Conservation (phyloP, 2,797 vertebrate genomes). For the Hybognathus amarus region DNA sequence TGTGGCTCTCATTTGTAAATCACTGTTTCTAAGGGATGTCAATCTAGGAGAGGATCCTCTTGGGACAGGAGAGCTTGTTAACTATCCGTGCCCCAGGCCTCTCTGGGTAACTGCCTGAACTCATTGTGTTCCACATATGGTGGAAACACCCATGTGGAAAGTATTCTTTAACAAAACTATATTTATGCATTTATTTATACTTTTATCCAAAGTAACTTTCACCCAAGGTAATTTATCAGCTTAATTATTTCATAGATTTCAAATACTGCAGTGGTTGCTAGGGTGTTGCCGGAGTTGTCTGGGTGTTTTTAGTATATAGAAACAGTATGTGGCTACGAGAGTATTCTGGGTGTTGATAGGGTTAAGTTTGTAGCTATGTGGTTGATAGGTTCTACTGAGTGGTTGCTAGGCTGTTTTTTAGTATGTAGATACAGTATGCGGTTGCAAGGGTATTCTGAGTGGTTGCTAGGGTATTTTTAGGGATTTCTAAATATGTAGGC, state of each 20-base stretch:
- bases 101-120: constrained; percentile 21
- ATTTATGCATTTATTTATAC: background rate
- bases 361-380: background rate
- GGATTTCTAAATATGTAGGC: background rate
- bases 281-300: background rate
- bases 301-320: background rate
- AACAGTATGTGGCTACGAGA: background rate
- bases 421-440: background rate
- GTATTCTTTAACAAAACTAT: background rate
- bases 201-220: background rate
- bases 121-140: constrained; percentile 5
- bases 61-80: constrained; percentile 34
- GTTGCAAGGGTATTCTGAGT: background rate
- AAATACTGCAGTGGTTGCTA: background rate
- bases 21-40: constrained; percentile 46
- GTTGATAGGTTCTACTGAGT: background rate
- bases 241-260: background rate
- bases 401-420: background rate
- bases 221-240: background rate
- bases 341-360: background rate
- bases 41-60: constrained; percentile 15
- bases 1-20: constrained; percentile 34
- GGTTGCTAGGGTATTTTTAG: background rate
- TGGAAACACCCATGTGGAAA: background rate
- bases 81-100: background rate